These are phyloP conservation scores for Penaeus indicus DNA, from an alignment of 1,140 invertebrate genomes.

Conservation along the genomic window DNA sequence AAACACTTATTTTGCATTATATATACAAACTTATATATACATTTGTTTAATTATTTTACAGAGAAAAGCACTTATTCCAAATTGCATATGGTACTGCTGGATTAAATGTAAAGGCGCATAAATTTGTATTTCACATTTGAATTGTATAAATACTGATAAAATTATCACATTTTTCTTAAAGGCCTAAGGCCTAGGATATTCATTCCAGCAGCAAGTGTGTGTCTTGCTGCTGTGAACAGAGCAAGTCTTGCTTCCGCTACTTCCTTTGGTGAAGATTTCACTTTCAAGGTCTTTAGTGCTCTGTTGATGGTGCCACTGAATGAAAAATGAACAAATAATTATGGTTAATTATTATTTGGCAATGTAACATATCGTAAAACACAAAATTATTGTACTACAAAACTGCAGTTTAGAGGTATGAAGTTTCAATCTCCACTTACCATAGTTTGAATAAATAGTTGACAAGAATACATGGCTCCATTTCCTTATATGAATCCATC, in stretches of 20 bases:
- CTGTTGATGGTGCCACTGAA: slow-evolving; percentile 78
- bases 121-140: too few species aligned
- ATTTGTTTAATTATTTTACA: too few species aligned
- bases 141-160: too few species aligned
- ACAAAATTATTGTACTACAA: too few species aligned
- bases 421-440: slow-evolving; percentile 3
- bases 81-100: too few species aligned
- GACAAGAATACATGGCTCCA: slow-evolving; percentile 86
- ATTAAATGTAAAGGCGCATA: too few species aligned
- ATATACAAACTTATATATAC: too few species aligned
- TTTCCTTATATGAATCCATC: slow-evolving; percentile 76
- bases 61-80: too few species aligned
- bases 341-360: not conserved
- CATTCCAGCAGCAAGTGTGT: slow-evolving; percentile 82
- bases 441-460: slow-evolving; percentile 85
- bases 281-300: slow-evolving; percentile 81
- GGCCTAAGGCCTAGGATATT: slow-evolving; percentile 85
- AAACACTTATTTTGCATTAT: too few species aligned
- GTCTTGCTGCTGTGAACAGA: slow-evolving; percentile 81
- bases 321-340: not conserved
- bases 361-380: too few species aligned
- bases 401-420: too few species aligned
- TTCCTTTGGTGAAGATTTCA: slow-evolving; percentile 77
- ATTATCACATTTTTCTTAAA: slow-evolving; percentile 81
- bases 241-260: slow-evolving; percentile 83